Percentiles rank a stretch among this genome's conserved stretches.
Conservation (phyloP, 2,888 invertebrate species). For the Tanypteryx hageni region DNA sequence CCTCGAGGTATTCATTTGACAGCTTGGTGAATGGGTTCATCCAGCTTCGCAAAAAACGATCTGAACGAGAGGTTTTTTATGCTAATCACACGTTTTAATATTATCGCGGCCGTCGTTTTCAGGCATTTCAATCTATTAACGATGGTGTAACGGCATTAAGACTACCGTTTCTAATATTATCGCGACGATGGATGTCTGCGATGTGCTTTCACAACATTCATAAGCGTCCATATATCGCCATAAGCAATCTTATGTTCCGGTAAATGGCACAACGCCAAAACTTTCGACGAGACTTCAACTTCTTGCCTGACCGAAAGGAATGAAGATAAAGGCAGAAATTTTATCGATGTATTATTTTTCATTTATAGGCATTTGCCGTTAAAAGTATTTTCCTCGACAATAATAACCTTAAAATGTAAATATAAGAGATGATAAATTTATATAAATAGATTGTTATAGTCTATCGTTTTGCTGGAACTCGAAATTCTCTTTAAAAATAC, state of each 20-base stretch:
- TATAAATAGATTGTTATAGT: too few species aligned
- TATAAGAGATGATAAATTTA: too few species aligned
- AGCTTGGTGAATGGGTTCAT: too few species aligned
- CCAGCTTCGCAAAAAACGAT: too few species aligned
- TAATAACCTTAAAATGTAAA: too few species aligned
- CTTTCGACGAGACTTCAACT: background rate
- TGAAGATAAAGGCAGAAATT: background rate
- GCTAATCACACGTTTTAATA: too few species aligned
- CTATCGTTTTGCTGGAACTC: too few species aligned
- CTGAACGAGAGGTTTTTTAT: too few species aligned
- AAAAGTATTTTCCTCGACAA: too few species aligned
- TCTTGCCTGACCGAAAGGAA: background rate
- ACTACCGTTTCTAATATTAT: background rate
- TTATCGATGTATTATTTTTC: background rate
- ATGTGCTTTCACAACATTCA: conserved; percentile 20
- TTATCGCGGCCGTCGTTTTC: too few species aligned
- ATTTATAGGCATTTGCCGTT: background rate
- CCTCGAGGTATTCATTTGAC: too few species aligned
- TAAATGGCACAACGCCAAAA: background rate
- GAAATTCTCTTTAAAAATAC: too few species aligned
- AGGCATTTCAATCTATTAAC: background rate
- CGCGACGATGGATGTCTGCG: background rate
- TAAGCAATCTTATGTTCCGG: background rate
- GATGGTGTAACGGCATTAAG: background rate
- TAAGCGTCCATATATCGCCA: conserved; percentile 4